A percentile compares a stretch with the other conserved stretches of the same genome.
Evolutionary conservation across 64 coral and sea anemone species (phyloP).

Genomic region (Porites lutea): DNA sequence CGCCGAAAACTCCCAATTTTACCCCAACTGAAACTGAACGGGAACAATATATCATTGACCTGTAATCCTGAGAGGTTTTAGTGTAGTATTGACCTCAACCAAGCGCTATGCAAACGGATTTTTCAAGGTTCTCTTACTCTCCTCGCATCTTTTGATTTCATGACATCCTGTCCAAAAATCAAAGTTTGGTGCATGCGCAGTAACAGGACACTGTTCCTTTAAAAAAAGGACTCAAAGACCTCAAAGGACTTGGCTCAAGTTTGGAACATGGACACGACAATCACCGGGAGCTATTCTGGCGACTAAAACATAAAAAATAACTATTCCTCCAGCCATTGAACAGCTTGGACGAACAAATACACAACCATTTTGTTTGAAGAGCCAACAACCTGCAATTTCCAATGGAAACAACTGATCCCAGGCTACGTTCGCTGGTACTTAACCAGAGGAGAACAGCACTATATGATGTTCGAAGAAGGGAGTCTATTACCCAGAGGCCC

Average conservation of each 20-base stretch:
- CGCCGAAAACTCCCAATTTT: no score
- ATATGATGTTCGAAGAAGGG: conserved; percentile 37
- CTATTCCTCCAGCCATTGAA: neutral
- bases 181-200: no score
- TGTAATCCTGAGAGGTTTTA: no score
- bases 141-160: no score
- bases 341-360: conserved; percentile 45
- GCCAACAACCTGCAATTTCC: neutral
- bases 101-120: no score
- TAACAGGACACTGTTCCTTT: no score
- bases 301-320: conserved; percentile 66
- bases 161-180: no score
- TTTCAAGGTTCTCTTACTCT: no score
- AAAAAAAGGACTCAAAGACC: neutral
- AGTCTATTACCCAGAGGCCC: neutral
- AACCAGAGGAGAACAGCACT: conserved; percentile 49
- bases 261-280: conserved; percentile 32
- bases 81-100: no score
- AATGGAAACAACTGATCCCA: conserved; percentile 37
- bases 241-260: conserved; percentile 38
- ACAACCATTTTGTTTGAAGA: conserved; percentile 35
- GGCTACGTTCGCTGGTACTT: conserved; percentile 34
- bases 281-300: conserved; percentile 37
- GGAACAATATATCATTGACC: no score
- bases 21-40: no score